Evolutionary conservation across 2,797 vertebrate genomes (phyloP).

Genomic region (Adrianichthys oophorus): DNA sequence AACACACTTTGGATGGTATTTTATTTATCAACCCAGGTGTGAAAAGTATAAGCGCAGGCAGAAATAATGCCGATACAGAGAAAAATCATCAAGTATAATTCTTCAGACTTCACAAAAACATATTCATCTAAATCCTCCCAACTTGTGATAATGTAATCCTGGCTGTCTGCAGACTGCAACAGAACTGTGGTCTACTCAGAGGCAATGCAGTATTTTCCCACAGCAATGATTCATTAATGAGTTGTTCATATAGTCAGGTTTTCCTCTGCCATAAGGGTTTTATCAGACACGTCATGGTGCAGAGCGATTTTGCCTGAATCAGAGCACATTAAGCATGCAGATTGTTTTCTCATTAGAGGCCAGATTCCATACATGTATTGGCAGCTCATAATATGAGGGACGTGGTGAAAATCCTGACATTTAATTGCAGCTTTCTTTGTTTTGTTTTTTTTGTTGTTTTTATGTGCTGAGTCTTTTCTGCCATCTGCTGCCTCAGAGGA

Average conservation of each 20-base stretch:
- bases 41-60: constrained; percentile 30
- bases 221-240: constrained; percentile 49
- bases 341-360: constrained; percentile 55
- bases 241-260: constrained; percentile 34
- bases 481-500: constrained; percentile 71
- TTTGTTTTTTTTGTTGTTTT: constrained; percentile 5
- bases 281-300: constrained; percentile 52
- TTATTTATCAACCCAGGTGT: constrained; percentile 56
- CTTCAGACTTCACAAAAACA: background rate
- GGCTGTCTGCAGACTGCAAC: constrained; percentile 8
- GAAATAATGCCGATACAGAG: constrained; percentile 27
- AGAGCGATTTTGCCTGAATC: constrained; percentile 48
- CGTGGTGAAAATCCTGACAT: constrained; percentile 62
- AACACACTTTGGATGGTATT: constrained; percentile 53
- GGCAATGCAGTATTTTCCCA: constrained; percentile 35
- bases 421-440: constrained; percentile 41
- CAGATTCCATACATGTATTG: constrained; percentile 62
- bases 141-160: constrained; percentile 17
- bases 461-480: constrained; percentile 71
- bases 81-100: constrained; percentile 21
- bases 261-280: constrained; percentile 31
- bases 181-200: constrained; percentile 17
- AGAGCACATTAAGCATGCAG: constrained; percentile 52
- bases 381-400: constrained; percentile 61
- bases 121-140: no score